Conservation (phyloP, 2,113 vertebrate species). For the Asarcornis scutulata region DNA sequence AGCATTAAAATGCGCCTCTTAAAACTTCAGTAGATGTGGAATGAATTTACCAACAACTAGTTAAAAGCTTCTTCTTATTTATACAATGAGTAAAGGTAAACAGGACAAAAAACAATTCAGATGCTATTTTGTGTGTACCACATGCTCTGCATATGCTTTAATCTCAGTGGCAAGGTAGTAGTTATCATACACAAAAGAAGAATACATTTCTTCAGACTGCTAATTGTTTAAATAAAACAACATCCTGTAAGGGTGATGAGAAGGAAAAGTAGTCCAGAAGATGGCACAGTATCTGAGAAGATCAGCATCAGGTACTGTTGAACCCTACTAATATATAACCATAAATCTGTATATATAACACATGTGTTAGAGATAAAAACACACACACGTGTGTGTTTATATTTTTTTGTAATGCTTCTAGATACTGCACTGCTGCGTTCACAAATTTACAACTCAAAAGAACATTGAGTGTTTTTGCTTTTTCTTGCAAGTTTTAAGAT, state of each 20-base stretch:
- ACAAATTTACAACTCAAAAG: not conserved
- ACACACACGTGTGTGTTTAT: not conserved
- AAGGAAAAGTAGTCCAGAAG: not conserved
- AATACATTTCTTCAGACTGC: not conserved
- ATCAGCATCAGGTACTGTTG: not conserved
- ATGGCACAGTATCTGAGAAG: not conserved
- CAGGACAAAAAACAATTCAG: not conserved
- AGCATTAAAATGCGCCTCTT: not conserved
- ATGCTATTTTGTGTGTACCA: not conserved
- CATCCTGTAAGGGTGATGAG: not conserved
- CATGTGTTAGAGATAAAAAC: too few relatives aligned
- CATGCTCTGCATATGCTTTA: not conserved
- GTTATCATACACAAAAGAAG: not conserved
- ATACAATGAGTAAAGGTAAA: not conserved
- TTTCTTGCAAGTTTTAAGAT: not conserved
- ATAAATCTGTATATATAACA: not conserved
- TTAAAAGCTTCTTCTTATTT: not conserved
- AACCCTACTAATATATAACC: not conserved
- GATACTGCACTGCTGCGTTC: not conserved
- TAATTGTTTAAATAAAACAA: not conserved
- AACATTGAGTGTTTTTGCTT: not conserved
- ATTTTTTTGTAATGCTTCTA: not conserved
- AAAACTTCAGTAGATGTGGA: not conserved
- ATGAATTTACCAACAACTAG: not conserved
- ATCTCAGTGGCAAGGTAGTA: not conserved